Percentiles rank a stretch among this genome's conserved stretches.
These are phyloP conservation scores for Volucella bombylans DNA, from an alignment of 2,888 invertebrate genomes.

Conservation along the genomic window DNA sequence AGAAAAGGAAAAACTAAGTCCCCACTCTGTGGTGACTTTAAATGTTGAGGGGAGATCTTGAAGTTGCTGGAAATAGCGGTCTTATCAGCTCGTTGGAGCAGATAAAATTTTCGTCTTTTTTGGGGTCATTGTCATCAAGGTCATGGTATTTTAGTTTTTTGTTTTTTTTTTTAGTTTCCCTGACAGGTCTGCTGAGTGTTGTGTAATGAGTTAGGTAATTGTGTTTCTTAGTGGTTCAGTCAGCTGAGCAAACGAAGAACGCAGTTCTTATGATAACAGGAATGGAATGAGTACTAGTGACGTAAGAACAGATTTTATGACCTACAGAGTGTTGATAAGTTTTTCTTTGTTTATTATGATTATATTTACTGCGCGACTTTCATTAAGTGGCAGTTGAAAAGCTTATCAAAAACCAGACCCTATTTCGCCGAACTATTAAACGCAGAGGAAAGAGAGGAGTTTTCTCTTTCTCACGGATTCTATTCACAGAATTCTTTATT, in stretches of 20 bases:
- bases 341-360: no score
- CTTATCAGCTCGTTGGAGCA: constrained; percentile 22
- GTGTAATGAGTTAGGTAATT: not conserved
- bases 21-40: not conserved
- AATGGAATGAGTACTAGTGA: no score
- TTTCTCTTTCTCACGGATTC: no score
- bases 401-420: no score
- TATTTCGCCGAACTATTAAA: no score
- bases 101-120: constrained; percentile 18
- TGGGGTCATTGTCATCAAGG: constrained; percentile 50
- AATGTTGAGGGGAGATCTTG: not conserved
- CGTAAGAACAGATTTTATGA: no score
- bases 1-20: not conserved
- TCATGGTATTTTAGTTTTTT: not conserved
- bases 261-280: no score
- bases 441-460: no score
- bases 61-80: not conserved
- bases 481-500: no score
- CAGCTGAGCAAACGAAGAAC: not conserved
- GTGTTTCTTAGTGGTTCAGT: not conserved
- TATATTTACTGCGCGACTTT: no score
- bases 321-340: no score
- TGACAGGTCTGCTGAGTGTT: not conserved
- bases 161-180: constrained; percentile 4
- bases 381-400: no score